Conservation (phyloP, 1,140 invertebrate genomes). For the Nephotettix cincticeps region DNA sequence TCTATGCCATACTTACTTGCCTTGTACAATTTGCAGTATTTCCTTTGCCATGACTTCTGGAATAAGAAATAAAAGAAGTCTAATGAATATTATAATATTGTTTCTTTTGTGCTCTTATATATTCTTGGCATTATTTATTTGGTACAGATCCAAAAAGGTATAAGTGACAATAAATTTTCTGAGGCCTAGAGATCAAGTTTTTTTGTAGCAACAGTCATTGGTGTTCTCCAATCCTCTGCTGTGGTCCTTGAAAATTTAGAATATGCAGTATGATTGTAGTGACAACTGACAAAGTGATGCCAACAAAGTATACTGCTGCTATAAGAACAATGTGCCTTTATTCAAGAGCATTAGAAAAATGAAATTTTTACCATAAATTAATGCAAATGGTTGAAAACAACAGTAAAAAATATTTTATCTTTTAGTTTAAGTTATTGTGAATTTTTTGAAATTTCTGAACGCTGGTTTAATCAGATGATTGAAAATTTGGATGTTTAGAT, state of each 20-base stretch:
- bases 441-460: no score
- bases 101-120: neutral
- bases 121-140: neutral
- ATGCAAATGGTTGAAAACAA: no score
- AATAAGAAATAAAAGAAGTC: slow-evolving; percentile 43
- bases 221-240: neutral
- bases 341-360: no score
- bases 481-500: no score
- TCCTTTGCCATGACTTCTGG: slow-evolving; percentile 76
- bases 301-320: no score
- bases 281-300: no score
- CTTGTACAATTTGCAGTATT: slow-evolving; percentile 73
- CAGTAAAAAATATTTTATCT: no score
- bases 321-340: no score
- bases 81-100: neutral
- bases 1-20: slow-evolving; percentile 81
- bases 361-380: no score
- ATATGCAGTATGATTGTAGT: no score
- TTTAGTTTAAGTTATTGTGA: no score
- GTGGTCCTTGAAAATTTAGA: neutral
- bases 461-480: no score
- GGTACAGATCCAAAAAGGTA: neutral
- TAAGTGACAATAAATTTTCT: neutral
- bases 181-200: neutral
- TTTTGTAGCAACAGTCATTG: neutral